These are phyloP conservation scores for Megathymus violae DNA, from an alignment of 1,140 invertebrate genomes.

Conservation along the genomic window DNA sequence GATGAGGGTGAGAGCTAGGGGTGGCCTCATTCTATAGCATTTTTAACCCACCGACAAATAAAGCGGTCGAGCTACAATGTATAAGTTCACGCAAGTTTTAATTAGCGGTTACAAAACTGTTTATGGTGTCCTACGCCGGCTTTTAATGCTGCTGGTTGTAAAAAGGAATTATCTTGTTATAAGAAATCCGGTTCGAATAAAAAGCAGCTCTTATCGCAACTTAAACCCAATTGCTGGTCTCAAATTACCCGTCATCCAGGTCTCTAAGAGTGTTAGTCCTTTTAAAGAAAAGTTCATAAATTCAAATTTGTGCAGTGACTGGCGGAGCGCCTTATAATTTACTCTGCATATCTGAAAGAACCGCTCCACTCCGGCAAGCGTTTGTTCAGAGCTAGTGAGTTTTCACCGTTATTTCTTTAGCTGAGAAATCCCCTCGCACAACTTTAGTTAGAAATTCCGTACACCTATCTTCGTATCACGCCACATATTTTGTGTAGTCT, in stretches of 20 bases:
- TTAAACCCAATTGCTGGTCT: constrained; percentile 32
- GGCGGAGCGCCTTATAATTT: constrained; percentile 63
- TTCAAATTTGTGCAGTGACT: constrained; percentile 59
- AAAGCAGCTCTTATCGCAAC: constrained; percentile 12
- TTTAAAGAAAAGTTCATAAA: constrained; percentile 65
- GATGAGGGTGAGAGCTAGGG: constrained; percentile 37
- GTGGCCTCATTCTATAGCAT: constrained; percentile 37
- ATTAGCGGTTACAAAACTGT: constrained; percentile 35
- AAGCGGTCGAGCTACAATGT: constrained; percentile 26
- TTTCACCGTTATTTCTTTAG: constrained; percentile 71
- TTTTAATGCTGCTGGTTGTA: constrained; percentile 9
- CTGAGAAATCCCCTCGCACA: constrained; percentile 62
- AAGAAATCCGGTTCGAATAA: constrained; percentile 13
- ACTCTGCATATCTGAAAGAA: constrained; percentile 61
- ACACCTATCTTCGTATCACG: constrained; percentile 67
- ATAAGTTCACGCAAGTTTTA: constrained; percentile 28
- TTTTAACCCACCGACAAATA: constrained; percentile 42
- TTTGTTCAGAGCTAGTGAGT: constrained; percentile 63
- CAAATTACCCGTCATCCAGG: constrained; percentile 29
- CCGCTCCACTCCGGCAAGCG: constrained; percentile 50
- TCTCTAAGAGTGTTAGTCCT: constrained; percentile 50
- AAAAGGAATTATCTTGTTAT: constrained; percentile 30
- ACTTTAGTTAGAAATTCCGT: constrained; percentile 73
- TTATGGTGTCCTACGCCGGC: constrained; percentile 20
- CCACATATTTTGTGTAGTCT: constrained; percentile 66